A percentile compares a stretch with the other conserved stretches of the same genome.
Evolutionary conservation across 2,113 vertebrate genomes (phyloP).

Genomic region (Oenanthe melanoleuca): DNA sequence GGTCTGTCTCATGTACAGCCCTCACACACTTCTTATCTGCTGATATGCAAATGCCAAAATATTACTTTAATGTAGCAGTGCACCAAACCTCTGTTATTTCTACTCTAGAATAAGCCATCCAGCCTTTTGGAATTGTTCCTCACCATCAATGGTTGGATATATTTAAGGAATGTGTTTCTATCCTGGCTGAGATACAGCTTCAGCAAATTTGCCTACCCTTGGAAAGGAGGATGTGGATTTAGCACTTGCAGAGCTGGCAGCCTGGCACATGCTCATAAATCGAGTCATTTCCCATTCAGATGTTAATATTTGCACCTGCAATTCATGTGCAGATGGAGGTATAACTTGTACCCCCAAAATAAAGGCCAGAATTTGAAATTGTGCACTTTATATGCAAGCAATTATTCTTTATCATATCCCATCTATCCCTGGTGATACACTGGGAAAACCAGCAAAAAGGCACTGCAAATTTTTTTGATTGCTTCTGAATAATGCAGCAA

Average conservation of each 20-base stretch:
- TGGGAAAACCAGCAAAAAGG: background rate
- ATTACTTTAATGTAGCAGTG: background rate
- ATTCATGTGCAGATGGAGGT: conserved; percentile 54
- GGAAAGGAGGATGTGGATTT: background rate
- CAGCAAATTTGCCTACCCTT: background rate
- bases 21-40: background rate
- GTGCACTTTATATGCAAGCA: background rate
- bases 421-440: background rate
- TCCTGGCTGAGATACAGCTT: background rate
- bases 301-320: conserved; percentile 47
- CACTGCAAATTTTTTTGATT: background rate
- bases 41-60: background rate
- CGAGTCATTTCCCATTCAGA: conserved; percentile 31
- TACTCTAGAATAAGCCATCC: background rate
- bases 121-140: background rate
- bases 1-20: background rate
- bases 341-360: conserved; percentile 13
- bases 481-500: background rate
- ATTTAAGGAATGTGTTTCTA: background rate
- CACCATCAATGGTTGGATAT: background rate
- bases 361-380: conserved; percentile 15
- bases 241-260: background rate
- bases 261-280: conserved; percentile 7
- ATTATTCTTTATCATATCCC: background rate
- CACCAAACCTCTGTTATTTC: background rate